phyloP scores from a whole-genome alignment of 2,797 vertebrate species.

The Etheostoma perlongum region DNA sequence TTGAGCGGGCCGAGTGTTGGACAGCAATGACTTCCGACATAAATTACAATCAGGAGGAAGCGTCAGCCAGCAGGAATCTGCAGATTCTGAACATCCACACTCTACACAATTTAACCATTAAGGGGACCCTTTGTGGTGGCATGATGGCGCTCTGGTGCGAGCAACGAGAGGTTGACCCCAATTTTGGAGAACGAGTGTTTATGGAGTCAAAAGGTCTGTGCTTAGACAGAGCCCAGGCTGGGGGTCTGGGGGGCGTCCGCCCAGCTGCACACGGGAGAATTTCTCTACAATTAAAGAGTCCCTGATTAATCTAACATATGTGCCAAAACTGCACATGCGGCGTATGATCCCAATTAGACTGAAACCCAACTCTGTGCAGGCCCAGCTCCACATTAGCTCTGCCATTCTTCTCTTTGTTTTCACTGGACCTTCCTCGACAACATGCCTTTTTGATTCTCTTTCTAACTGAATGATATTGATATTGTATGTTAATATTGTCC shows the following conservation, averaged over 20 bases:
- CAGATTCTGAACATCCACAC: conserved; percentile 81
- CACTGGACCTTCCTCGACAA: conserved; percentile 89
- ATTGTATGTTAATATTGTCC: conserved; percentile 41
- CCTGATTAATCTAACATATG: conserved; percentile 90
- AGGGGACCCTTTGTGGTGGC: conserved; percentile 75
- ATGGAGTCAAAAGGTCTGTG: conserved; percentile 88
- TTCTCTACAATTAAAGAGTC: conserved; percentile 89
- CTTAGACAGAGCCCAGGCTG: conserved; percentile 85
- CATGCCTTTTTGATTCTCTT: conserved; percentile 74
- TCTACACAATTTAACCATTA: conserved; percentile 89
- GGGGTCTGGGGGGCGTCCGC: conserved; percentile 75
- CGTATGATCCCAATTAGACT: conserved; percentile 93
- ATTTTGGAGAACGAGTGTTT: conserved; percentile 88
- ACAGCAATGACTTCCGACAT: conserved; percentile 84
- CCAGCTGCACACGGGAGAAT: conserved; percentile 85
- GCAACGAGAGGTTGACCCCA: conserved; percentile 78
- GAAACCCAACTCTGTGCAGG: conserved; percentile 90
- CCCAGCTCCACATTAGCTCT: conserved; percentile 84
- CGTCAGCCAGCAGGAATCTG: conserved; percentile 86
- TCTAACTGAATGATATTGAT: conserved; percentile 65
- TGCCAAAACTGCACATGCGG: conserved; percentile 89
- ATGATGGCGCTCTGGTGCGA: conserved; percentile 63
- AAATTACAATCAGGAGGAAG: conserved; percentile 84
- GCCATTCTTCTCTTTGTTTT: conserved; percentile 89
- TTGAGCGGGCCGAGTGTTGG: conserved; percentile 59